Evolutionary conservation across 1,140 invertebrate species (phyloP).

Genomic region (Sitobion miscanthi): DNA sequence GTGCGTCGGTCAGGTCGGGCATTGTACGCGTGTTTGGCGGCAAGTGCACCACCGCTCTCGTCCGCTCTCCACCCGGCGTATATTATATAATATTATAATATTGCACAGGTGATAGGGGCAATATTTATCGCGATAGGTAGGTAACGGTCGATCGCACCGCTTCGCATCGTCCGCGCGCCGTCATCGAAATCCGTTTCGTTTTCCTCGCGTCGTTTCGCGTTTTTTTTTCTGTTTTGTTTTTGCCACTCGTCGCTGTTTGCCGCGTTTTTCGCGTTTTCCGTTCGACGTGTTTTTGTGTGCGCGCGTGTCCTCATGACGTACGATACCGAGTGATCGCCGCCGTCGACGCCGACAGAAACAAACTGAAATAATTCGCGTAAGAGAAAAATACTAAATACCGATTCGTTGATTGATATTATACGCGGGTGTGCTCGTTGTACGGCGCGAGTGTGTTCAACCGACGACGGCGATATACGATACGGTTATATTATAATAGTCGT

Average conservation of each 20-base stretch:
- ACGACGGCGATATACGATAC: background rate
- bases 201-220: background rate
- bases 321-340: background rate
- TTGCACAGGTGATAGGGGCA: too few species aligned
- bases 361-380: background rate
- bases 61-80: background rate
- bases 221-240: background rate
- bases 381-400: background rate
- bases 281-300: background rate
- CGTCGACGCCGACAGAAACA: background rate
- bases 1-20: conserved; percentile 28
- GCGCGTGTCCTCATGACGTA: background rate
- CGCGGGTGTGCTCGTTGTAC: background rate
- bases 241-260: background rate
- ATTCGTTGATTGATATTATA: background rate
- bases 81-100: background rate
- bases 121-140: too few species aligned
- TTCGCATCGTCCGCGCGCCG: too few species aligned
- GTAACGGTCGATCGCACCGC: background rate
- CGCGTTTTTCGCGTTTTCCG: background rate
- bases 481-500: background rate
- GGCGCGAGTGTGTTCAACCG: background rate
- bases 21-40: background rate
- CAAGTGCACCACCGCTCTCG: background rate
- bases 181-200: background rate